phyloP scores from a whole-genome alignment of 35 echinoderm and acorn worm genomes.

The Hemicentrotus pulcherrimus region DNA sequence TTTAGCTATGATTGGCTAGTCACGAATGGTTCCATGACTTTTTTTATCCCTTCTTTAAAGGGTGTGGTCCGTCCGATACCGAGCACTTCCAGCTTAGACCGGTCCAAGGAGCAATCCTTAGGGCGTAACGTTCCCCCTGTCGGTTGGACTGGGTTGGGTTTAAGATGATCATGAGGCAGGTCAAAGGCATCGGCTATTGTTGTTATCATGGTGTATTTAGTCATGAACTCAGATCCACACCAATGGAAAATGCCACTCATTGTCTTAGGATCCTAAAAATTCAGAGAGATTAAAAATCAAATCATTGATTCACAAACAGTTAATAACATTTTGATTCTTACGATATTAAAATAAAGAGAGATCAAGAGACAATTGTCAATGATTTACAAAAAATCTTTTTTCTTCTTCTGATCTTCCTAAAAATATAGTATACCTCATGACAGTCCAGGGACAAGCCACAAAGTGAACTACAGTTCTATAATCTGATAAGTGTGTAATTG shows the following conservation, averaged over 20 bases:
- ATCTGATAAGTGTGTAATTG: too few species aligned
- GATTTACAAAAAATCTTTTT: neutral
- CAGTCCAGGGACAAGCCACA: neutral
- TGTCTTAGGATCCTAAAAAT: slow-evolving; percentile 53
- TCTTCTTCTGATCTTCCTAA: neutral
- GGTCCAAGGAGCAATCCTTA: slow-evolving; percentile 69
- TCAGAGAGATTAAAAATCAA: neutral
- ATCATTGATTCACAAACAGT: neutral
- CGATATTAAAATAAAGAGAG: neutral
- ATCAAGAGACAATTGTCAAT: neutral
- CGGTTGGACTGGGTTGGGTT: slow-evolving; percentile 51
- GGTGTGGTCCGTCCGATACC: slow-evolving; percentile 74
- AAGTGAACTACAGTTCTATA: neutral
- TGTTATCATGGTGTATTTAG: slow-evolving; percentile 76
- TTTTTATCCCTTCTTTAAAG: slow-evolving; percentile 67
- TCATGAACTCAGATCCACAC: slow-evolving; percentile 71
- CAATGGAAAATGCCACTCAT: slow-evolving; percentile 83
- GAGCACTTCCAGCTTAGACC: slow-evolving; percentile 57
- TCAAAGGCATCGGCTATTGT: slow-evolving; percentile 72
- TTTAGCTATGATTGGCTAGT: neutral
- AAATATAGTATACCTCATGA: neutral
- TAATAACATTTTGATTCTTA: too few species aligned
- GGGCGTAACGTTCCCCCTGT: slow-evolving; percentile 69
- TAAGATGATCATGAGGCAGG: slow-evolving; percentile 70
- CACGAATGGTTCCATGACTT: slow-evolving; percentile 63